phyloP scores from a whole-genome alignment of 2,113 vertebrate species.

The Centropristis striata region DNA sequence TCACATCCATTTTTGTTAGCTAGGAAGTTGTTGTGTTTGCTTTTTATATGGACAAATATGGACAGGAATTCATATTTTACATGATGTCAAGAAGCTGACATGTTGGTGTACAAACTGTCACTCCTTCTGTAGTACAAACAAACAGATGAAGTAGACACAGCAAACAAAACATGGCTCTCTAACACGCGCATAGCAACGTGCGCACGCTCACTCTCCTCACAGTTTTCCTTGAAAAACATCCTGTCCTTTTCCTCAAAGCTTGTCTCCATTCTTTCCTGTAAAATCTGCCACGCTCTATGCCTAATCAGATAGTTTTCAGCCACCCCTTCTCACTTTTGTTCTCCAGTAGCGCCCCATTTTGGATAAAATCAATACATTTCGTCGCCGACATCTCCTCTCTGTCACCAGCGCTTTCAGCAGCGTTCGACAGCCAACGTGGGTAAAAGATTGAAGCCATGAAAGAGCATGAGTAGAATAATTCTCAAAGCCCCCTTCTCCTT shows the following conservation, averaged over 20 bases:
- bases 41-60: slow-evolving; percentile 10
- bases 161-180: slow-evolving; percentile 33
- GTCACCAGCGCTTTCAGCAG: slow-evolving; percentile 33
- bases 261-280: slow-evolving; percentile 17
- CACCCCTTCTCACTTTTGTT: slow-evolving; percentile 16
- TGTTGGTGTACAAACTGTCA: slow-evolving; percentile 31
- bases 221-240: slow-evolving; percentile 27
- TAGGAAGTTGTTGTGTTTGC: neutral
- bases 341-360: slow-evolving; percentile 36
- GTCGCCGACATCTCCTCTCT: slow-evolving; percentile 27
- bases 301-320: slow-evolving; percentile 41
- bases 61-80: slow-evolving; percentile 26
- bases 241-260: slow-evolving; percentile 11
- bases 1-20: neutral
- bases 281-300: slow-evolving; percentile 1
- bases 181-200: slow-evolving; percentile 1
- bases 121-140: slow-evolving; percentile 39
- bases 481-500: slow-evolving; percentile 25
- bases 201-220: neutral
- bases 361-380: slow-evolving; percentile 44
- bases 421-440: neutral
- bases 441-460: slow-evolving; percentile 30
- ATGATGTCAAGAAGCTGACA: slow-evolving; percentile 11
- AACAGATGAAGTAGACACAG: slow-evolving; percentile 25
- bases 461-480: slow-evolving; percentile 33